A percentile compares a stretch with the other conserved stretches of the same genome.
phyloP scores from a whole-genome alignment of 92 coral and sea anemone species.

The Phymanthus crucifer region DNA sequence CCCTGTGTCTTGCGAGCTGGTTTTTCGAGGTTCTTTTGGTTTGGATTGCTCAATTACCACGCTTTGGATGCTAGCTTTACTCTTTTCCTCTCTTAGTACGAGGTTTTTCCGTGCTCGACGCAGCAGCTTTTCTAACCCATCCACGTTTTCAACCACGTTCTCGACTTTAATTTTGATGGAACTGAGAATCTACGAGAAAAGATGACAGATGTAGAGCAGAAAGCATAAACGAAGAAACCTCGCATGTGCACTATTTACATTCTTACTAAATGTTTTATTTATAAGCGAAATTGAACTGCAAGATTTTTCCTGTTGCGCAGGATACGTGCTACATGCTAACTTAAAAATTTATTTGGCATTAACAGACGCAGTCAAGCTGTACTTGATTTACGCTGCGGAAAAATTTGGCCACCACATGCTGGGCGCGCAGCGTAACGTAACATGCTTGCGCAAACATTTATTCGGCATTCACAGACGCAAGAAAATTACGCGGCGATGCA shows the following conservation, averaged over 20 bases:
- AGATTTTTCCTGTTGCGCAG: too few relatives aligned
- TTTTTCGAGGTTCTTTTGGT: constrained; percentile 41
- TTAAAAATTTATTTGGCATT: too few relatives aligned
- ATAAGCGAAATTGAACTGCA: too few relatives aligned
- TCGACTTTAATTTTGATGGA: constrained; percentile 92
- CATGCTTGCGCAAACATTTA: too few relatives aligned
- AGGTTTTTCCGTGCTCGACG: constrained; percentile 86
- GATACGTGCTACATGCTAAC: too few relatives aligned
- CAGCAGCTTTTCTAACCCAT: constrained; percentile 66
- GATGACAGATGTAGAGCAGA: not conserved
- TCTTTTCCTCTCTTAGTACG: constrained; percentile 86
- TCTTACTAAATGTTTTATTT: too few relatives aligned
- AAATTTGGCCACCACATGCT: too few relatives aligned
- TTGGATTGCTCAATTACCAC: constrained; percentile 61
- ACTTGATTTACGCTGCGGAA: too few relatives aligned
- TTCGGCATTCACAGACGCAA: too few relatives aligned
- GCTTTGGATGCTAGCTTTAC: constrained; percentile 79
- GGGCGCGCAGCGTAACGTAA: too few relatives aligned
- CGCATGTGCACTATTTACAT: not conserved
- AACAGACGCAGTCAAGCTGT: too few relatives aligned
- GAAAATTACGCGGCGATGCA: too few relatives aligned
- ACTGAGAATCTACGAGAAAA: constrained; percentile 74
- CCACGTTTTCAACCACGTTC: constrained; percentile 73
- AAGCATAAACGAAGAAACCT: not conserved
- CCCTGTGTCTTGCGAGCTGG: constrained; percentile 26